Evolutionary conservation across 2,888 invertebrate genomes (phyloP), one percentile per base, ranked within the genome.

Genomic region (Oxycera nigricornis): DNA sequence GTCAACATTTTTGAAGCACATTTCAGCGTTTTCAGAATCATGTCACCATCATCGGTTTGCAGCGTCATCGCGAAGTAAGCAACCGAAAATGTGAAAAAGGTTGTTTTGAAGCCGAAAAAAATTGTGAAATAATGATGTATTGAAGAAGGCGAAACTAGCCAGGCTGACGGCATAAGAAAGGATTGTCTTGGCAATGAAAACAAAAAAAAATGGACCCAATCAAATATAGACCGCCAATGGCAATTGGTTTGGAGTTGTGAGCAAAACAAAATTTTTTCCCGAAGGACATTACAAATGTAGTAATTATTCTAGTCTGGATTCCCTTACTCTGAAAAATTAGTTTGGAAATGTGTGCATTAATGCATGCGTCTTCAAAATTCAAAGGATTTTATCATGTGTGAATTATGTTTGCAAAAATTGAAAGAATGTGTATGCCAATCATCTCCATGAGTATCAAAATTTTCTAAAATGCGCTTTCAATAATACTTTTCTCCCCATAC

Each of bases 1-100:
- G 75, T 75, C 75, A 75, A 75, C 73, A 24, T 57, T 59, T 70
- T 70, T 57, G 30, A 52, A 70, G 52, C 50, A 30, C 20, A 61
- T 61, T 65, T 24, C 65, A 41, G n/a, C 2, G 28, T 6, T 20
- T 7, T 41, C 22, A 65, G 41, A 24, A 22, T 24, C 61, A 65
- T 65, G 65, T 65, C 65, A 65, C 39, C 41, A 24, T n/a, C n/a
- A n/a, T 39, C 6, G 24, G 39, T 39, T 17, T 65, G 65, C 65
- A 65, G 41, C 39, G 65, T 65, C 65, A 65, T 65, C 65, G 55
- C 20, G 55, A 24, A 55, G 55, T 24, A 24, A 55, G n/a, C n/a
- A n/a, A n/a, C n/a, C 24, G 9, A 11, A 17, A 50, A n/a, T 17
- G 50, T 6, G 50, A 17, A n/a, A 11, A n/a, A 50, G 14, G 17